These are phyloP conservation scores for Imbricaverruca yamaguchii DNA, from an alignment of 2,888 invertebrate genomes.

Conservation along the genomic window DNA sequence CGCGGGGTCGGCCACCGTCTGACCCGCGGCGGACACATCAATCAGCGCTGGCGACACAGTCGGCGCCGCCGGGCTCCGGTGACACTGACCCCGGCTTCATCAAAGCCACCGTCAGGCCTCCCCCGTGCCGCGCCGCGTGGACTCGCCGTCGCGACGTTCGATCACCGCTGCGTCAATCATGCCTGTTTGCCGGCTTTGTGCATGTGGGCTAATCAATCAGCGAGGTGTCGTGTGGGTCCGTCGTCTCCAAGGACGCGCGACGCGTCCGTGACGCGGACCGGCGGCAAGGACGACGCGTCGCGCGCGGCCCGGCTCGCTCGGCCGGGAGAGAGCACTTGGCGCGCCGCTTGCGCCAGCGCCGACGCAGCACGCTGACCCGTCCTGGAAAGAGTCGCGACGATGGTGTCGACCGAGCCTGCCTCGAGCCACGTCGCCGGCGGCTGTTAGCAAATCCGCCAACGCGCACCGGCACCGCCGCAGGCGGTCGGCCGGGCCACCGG, in stretches of 20 bases:
- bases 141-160: constrained; percentile 8
- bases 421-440: background rate
- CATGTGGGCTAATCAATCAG: constrained; percentile 20
- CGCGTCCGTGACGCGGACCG: background rate
- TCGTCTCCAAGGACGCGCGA: background rate
- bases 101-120: constrained; percentile 5
- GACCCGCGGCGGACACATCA: background rate
- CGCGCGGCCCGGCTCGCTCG: background rate
- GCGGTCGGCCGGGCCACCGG: background rate
- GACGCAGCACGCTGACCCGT: too few species aligned
- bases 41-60: background rate
- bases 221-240: background rate
- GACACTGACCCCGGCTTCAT: constrained; percentile 13
- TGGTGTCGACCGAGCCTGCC: background rate
- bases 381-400: too few species aligned
- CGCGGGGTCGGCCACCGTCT: background rate
- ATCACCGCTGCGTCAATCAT: constrained; percentile 12
- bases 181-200: constrained; percentile 17
- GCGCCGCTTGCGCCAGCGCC: background rate
- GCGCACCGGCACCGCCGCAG: background rate
- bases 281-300: background rate
- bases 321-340: background rate
- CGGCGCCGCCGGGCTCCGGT: background rate
- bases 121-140: constrained; percentile 1
- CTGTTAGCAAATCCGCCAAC: background rate